Evolutionary conservation across 30 jellyfish, hydroid and myxozoan species (phyloP), one percentile per base, ranked within the genome.

Genomic region (Haliclystus octoradiatus): DNA sequence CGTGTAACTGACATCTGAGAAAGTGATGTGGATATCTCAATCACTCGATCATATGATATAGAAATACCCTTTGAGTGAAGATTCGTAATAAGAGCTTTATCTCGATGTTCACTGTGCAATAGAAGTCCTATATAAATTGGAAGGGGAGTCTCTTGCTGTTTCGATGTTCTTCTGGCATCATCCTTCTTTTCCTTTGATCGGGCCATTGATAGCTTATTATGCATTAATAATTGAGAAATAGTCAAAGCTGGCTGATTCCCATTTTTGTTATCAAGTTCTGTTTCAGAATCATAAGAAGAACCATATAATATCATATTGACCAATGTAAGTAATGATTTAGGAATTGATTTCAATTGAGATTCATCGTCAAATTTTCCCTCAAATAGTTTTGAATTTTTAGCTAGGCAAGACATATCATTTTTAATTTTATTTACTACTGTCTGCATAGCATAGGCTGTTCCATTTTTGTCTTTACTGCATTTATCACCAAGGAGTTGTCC

Each of bases 221-320:
- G 53, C 26, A 71, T 31, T 13, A 71, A 23, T 32, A 71, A 73
- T 51, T 71, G 82, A 19, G 82, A 52, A 30, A 71, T 19, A 26
- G 82, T 22, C 28, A 71, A 73, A 28, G 61, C 31, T 28, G 82
- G 61, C 49, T 71, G 82, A 52, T 50, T 53, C 26, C 30, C 74
- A 49, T 46, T 22, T 25, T 28, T 72, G 69, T n/a, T n/a, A n/a
- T n/a, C n/a, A n/a, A n/a, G n/a, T n/a, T n/a, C n/a, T n/a, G n/a
- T n/a, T n/a, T 71, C 62, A 31, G 30, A 26, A 57, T 63, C 62
- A 31, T 57, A 24, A 31, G 73, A 24, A 24, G 62, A 25, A 32
- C 40, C 78, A 34, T 68, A 34, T 49, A 68, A 25, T 35, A 68
- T 35, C 62, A 68, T 25, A 31, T 70, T 70, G 22, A 68, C 73